phyloP scores from a whole-genome alignment of 2,888 invertebrate species.

The Mycalesis mineus region DNA sequence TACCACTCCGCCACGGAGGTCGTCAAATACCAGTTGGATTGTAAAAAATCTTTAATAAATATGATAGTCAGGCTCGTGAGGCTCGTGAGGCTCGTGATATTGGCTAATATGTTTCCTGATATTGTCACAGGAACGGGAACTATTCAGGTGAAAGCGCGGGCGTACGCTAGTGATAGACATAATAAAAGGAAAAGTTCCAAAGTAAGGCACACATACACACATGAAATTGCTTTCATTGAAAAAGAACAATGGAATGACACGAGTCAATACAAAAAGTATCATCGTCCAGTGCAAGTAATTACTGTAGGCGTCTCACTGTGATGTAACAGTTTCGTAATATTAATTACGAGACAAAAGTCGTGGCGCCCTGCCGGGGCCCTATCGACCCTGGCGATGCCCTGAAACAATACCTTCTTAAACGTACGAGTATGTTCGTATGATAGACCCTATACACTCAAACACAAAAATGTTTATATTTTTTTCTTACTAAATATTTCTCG shows the following conservation, averaged over 20 bases:
- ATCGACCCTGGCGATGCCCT: constrained; percentile 37
- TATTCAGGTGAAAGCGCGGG: too few species aligned
- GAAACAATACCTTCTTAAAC: constrained; percentile 49
- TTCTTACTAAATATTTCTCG: too few species aligned
- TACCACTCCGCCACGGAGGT: too few species aligned
- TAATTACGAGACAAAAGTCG: constrained; percentile 66
- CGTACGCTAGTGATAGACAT: too few species aligned
- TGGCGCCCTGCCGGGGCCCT: constrained; percentile 56
- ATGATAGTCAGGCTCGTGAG: too few species aligned
- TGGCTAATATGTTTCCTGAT: too few species aligned
- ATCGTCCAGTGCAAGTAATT: constrained; percentile 30
- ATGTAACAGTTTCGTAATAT: constrained; percentile 54
- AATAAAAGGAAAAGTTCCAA: too few species aligned
- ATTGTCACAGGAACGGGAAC: too few species aligned
- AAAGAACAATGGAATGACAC: constrained; percentile 9
- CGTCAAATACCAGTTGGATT: too few species aligned
- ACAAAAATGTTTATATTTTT: constrained; percentile 6
- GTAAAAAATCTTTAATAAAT: too few species aligned
- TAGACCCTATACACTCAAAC: constrained; percentile 7
- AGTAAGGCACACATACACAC: neutral
- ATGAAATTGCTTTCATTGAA: neutral
- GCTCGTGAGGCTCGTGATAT: too few species aligned
- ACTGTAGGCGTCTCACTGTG: constrained; percentile 44
- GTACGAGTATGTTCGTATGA: neutral
- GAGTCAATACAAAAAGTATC: constrained; percentile 28